Evolutionary conservation across 2,113 vertebrate species (phyloP).

Genomic region (Notiomystis cincta): DNA sequence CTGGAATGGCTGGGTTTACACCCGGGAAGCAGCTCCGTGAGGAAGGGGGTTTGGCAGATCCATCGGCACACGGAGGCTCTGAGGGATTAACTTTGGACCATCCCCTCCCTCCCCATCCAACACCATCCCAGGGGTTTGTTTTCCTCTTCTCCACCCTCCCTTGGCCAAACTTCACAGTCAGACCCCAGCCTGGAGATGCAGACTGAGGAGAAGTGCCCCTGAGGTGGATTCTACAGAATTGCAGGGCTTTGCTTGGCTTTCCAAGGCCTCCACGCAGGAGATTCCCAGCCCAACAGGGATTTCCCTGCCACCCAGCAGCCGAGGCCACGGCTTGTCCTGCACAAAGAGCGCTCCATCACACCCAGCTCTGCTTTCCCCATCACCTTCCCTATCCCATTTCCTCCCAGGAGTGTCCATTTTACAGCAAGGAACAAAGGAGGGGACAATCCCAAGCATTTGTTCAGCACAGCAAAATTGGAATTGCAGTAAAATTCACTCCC

Average conservation of each 20-base stretch:
- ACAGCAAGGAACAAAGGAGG: neutral
- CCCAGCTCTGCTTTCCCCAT: neutral
- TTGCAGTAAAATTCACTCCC: accelerated
- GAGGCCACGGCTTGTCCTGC: neutral
- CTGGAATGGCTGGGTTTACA: neutral
- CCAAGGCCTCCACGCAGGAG: accelerated
- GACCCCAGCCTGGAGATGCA: neutral
- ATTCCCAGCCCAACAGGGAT: neutral
- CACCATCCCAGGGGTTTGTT: neutral
- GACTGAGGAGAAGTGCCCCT: neutral
- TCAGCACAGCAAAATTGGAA: neutral
- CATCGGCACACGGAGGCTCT: too few relatives aligned
- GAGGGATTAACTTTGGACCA: accelerated
- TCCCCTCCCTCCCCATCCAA: neutral
- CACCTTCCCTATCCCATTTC: neutral
- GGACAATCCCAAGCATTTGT: neutral
- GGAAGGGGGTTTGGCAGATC: neutral
- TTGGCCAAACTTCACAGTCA: neutral
- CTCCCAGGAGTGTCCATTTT: neutral
- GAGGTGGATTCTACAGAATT: too few relatives aligned
- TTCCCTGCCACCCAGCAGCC: neutral
- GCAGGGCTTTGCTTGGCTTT: neutral
- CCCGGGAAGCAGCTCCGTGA: neutral
- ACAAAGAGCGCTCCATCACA: constrained; percentile 9
- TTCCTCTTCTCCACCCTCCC: neutral